Evolutionary conservation across 1,140 invertebrate species (phyloP), one percentile per base, ranked within the genome.

Genomic region (Brachionus asplanchnoidis): DNA sequence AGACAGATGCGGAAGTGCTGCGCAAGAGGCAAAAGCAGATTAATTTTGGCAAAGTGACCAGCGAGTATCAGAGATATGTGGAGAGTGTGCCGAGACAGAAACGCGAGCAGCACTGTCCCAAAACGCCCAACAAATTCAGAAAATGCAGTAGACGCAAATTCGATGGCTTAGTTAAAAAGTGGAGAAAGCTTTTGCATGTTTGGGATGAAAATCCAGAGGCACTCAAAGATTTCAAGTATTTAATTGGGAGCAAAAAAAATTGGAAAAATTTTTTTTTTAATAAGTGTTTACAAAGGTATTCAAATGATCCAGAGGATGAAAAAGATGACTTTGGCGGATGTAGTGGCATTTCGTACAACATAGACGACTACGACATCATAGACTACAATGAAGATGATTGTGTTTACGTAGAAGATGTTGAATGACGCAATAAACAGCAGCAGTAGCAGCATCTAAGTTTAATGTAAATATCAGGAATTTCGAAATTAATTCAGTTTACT

Each of bases 1-100:
- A 88, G 90, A 93, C 91, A 42, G 94, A 97, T 91, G 91, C 92
- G 14, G 89, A 85, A 20, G 89, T 94, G 9, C 88, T 97, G 84
- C 88, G 92, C 42, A 92, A 95, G 85, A 92, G 95, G 82, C 94
- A 96, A 87, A 97, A 97, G 89, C 94, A 96, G 89, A 95, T 97
- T 88, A 95, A 97, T 88, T 97, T 95, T 91, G 96, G 96, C 23
- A 97, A 97, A 91, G 96, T 96, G 88, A 97, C 95, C 11, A 89
- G 93, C 85, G 95, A 94, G 50, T 97, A 97, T 89, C 92, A 94
- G 78, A 93, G 92, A 89, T 97, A 96, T 86, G 87, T 91, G 1
- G 90, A 92, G 87, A 85, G 91, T 85, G 91, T 97, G 53, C 94
- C 94, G 77, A 93, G 92, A 94, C 94, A 92, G 23, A 87, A 93